Percentiles rank a stretch among this genome's conserved stretches.
These are phyloP conservation scores for Cryptomyrus ogoouensis DNA, from an alignment of 2,113 vertebrate species.

Conservation along the genomic window DNA sequence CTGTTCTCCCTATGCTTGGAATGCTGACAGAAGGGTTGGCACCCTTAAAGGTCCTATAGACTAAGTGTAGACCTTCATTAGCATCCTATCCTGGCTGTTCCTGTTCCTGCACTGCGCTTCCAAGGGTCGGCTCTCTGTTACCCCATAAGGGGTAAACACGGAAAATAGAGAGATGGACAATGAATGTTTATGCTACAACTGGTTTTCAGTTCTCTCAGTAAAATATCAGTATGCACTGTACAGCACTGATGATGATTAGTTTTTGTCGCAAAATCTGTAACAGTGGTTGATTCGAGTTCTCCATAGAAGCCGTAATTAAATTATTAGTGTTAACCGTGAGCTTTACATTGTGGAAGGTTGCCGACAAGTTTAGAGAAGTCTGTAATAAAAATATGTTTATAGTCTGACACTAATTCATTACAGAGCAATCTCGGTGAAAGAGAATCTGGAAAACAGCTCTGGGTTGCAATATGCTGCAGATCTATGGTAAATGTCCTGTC, in stretches of 20 bases:
- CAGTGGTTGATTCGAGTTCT: too few species aligned
- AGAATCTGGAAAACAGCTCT: neutral
- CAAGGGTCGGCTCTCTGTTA: neutral
- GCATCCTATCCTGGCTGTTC: neutral
- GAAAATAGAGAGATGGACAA: neutral
- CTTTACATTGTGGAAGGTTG: neutral
- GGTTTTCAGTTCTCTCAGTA: neutral
- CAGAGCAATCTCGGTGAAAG: neutral
- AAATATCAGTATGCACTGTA: neutral
- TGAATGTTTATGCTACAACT: neutral
- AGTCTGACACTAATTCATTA: neutral
- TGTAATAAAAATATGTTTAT: conserved; percentile 2
- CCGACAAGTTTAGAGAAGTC: neutral
- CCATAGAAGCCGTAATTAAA: neutral
- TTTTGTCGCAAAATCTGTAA: neutral
- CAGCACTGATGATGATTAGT: neutral
- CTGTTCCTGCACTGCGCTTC: neutral
- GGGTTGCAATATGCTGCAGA: neutral
- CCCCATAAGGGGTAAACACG: neutral
- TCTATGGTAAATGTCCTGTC: neutral
- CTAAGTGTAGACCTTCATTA: neutral
- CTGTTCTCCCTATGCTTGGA: neutral
- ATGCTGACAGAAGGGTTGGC: neutral
- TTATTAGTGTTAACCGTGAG: neutral
- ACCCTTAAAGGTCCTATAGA: neutral